A percentile compares a stretch with the other conserved stretches of the same genome.
phyloP scores from a whole-genome alignment of 2,888 invertebrate genomes.

The Dione vanillae region DNA sequence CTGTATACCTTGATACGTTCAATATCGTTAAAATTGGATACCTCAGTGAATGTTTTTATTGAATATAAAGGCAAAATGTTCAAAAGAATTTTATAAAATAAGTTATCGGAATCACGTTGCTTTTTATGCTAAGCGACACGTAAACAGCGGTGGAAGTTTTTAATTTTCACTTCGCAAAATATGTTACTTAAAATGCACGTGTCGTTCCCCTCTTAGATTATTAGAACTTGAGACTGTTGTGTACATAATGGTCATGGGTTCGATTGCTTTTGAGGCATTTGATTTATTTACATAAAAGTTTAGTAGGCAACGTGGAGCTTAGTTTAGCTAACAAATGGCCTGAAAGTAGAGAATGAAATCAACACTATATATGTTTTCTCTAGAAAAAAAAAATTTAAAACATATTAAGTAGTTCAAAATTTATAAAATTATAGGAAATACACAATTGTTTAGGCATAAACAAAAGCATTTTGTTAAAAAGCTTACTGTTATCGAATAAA shows the following conservation, averaged over 20 bases:
- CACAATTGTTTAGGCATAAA: neutral
- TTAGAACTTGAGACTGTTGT: too few species aligned
- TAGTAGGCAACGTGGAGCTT: neutral
- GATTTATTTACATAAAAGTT: too few species aligned
- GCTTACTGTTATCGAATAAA: conserved; percentile 17
- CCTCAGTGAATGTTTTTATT: neutral
- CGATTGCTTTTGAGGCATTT: neutral
- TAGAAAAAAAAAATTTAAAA: neutral
- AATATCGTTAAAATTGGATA: neutral
- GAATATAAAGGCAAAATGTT: neutral
- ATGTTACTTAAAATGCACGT: neutral
- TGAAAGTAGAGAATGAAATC: neutral
- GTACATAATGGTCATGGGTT: neutral
- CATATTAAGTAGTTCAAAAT: too few species aligned
- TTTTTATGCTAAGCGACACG: neutral
- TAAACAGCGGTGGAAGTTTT: neutral
- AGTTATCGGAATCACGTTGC: neutral
- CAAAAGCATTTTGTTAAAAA: conserved; percentile 6
- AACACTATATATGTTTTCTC: neutral
- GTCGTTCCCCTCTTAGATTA: too few species aligned
- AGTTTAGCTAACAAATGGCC: neutral
- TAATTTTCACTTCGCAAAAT: neutral
- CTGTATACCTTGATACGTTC: neutral
- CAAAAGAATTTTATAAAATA: conserved; percentile 7
- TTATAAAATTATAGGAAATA: neutral